Evolutionary conservation across 2,888 invertebrate genomes (phyloP).

Genomic region (Steromphala cineraria): DNA sequence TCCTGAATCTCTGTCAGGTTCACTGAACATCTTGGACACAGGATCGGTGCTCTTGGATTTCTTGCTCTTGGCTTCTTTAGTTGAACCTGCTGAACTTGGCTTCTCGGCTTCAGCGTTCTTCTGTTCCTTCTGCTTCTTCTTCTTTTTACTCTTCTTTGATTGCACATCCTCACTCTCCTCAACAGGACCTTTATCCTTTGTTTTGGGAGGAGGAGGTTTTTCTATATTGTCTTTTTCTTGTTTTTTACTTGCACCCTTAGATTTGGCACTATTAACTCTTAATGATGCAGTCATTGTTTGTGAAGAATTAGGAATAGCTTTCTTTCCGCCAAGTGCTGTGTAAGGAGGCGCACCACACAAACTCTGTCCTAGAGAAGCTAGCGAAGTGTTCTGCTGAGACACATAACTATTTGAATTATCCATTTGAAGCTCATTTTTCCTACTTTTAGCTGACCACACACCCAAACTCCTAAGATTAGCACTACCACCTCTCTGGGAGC

Average conservation of each 20-base stretch:
- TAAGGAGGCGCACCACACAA: conserved; percentile 29
- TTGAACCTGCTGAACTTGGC: conserved; percentile 24
- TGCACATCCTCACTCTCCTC: conserved; percentile 29
- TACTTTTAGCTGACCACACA: conserved; percentile 29
- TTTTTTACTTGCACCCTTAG: conserved; percentile 33
- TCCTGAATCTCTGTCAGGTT: conserved; percentile 1
- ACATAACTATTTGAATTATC: background rate
- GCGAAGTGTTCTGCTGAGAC: background rate
- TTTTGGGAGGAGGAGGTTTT: conserved; percentile 21
- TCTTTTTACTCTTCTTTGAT: conserved; percentile 62
- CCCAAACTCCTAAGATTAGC: conserved; percentile 27
- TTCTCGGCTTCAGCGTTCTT: conserved; percentile 16
- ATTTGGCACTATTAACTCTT: conserved; percentile 25
- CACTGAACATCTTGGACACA: background rate
- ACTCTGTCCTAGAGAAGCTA: conserved; percentile 15
- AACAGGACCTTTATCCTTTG: conserved; percentile 16
- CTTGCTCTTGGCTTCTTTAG: conserved; percentile 23
- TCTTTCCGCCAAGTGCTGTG: background rate
- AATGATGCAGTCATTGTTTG: background rate
- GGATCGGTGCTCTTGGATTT: background rate
- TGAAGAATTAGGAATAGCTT: background rate
- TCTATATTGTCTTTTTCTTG: conserved; percentile 22
- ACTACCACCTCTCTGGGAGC: background rate
- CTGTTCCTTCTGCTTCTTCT: conserved; percentile 65
- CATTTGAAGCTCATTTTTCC: conserved; percentile 11